These are phyloP conservation scores for Balaeniceps rex DNA, from an alignment of 2,113 vertebrate species.

Conservation along the genomic window DNA sequence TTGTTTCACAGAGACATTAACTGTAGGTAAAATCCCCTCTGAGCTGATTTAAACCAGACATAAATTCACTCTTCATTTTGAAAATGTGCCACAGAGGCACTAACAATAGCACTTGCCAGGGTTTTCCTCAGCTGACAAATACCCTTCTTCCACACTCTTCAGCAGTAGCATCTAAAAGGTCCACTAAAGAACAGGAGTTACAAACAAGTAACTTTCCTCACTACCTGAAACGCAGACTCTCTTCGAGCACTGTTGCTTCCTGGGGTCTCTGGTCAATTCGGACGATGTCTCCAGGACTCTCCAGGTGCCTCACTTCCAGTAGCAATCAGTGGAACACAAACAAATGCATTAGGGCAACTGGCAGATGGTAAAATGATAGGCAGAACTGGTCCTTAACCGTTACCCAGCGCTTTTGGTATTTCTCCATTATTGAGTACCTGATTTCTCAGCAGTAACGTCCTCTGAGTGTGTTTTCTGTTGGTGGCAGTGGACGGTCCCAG, in stretches of 20 bases:
- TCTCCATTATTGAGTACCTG: background rate
- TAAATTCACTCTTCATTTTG: background rate
- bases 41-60: background rate
- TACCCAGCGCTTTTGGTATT: background rate
- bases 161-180: background rate
- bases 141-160: background rate
- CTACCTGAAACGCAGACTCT: background rate
- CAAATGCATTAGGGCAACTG: rapidly evolving
- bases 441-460: background rate
- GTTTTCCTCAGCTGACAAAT: background rate
- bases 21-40: background rate
- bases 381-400: background rate
- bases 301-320: background rate
- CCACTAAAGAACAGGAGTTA: background rate
- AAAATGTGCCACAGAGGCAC: background rate
- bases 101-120: background rate
- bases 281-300: background rate
- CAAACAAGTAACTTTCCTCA: background rate
- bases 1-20: background rate
- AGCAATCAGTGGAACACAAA: background rate
- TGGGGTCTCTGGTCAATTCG: background rate
- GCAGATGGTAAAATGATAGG: background rate
- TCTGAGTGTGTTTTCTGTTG: background rate
- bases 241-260: background rate
- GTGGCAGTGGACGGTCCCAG: background rate